These are phyloP conservation scores for Archocentrus centrarchus DNA, from an alignment of 2,113 vertebrate genomes.

Conservation along the genomic window DNA sequence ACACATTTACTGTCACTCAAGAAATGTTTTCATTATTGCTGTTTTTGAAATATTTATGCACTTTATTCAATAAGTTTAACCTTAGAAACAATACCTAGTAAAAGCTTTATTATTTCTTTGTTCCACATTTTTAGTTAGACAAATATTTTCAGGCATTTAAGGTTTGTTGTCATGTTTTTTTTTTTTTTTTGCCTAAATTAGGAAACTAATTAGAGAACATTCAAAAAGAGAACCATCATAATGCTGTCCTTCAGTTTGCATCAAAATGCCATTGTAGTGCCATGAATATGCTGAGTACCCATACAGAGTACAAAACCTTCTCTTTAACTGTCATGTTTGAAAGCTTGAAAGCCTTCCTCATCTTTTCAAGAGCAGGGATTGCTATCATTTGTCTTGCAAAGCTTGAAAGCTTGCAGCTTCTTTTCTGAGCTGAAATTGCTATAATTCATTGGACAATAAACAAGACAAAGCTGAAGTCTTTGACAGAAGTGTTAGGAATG, in stretches of 20 bases:
- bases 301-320: constrained; percentile 53
- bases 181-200: not conserved
- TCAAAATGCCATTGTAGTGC: constrained; percentile 33
- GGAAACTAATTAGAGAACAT: constrained; percentile 29
- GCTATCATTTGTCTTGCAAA: constrained; percentile 67
- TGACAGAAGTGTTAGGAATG: constrained; percentile 3
- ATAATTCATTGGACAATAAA: constrained; percentile 49
- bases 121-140: not conserved
- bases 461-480: constrained; percentile 9
- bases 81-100: not conserved
- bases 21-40: not conserved
- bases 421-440: constrained; percentile 37
- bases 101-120: not conserved
- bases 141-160: not conserved
- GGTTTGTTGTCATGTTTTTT: constrained; percentile 5
- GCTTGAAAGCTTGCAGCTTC: constrained; percentile 57
- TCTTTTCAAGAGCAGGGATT: constrained; percentile 59
- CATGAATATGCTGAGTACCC: constrained; percentile 24
- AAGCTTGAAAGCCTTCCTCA: constrained; percentile 67
- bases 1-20: not conserved
- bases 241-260: constrained; percentile 21
- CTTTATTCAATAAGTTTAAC: not conserved
- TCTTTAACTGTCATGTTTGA: constrained; percentile 73
- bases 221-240: constrained; percentile 9
- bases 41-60: not conserved